Evolutionary conservation across 2,797 vertebrate species (phyloP), one percentile per base, ranked within the genome.

Genomic region (Psittacula derbiana): DNA sequence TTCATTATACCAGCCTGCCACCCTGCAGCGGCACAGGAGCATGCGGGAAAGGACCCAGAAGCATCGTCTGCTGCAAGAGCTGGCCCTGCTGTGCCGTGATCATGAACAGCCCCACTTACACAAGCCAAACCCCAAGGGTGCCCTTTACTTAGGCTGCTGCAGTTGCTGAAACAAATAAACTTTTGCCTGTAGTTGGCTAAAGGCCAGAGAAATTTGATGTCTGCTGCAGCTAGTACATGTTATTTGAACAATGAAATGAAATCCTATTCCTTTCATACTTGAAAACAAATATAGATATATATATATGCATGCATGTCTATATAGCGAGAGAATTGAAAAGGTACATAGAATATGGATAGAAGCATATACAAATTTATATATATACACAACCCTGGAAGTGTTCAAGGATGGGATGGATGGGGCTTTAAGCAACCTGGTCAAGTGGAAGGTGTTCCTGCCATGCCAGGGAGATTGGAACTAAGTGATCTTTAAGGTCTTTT

Each of bases 161-260:
- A 36, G 43, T 90, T 53, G 69, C 88, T 93, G 79, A 71, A 91
- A 93, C 82, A 93, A 86, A 93, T 94, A 80, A 95, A 94, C 85
- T 80, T 93, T 90, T 2, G 1, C 79, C 82, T 71, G 46, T 65
- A 76, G 79, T 44, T 92, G 81, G 79, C 83, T 83, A 80, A 86
- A 96, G 86, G 73, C 89, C 69, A 92, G 40, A 70, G 41, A 70
- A 60, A 47, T 41, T 24, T 53, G 38, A 58, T 95, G 64, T 62
- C 28, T 84, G 25, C 58, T 71, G 52, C n/a, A 91, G 19, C 40
- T 53, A 55, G 31, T 30, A 24, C 15, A 6, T 57, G 33, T 86
- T 70, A 47, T 52, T 64, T 80, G 36, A 78, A 44, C n/a, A 74
- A 23, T 33, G 43, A 70, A 88, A 79, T 86, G 19, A 31, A 86